Conservation (phyloP, 2,113 vertebrate species). For the Mesoclemmys tuberculata region DNA sequence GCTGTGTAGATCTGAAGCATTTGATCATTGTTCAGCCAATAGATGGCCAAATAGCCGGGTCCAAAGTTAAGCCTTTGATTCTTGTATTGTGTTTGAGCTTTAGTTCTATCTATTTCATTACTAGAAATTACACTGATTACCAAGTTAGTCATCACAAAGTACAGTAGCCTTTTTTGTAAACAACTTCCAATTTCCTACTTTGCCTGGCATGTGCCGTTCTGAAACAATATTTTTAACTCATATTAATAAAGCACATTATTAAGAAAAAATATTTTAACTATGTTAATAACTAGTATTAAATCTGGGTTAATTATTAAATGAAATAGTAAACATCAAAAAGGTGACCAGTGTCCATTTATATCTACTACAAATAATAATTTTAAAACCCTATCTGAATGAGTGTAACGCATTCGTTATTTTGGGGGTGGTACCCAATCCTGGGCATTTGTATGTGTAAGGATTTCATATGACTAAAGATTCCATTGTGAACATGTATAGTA, state of each 20-base stretch:
- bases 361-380: neutral
- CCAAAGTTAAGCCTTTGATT: neutral
- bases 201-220: neutral
- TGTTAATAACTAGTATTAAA: neutral
- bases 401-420: neutral
- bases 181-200: neutral
- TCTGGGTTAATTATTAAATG: neutral
- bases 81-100: neutral
- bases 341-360: neutral
- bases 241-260: too few relatives aligned
- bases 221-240: neutral
- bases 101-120: neutral
- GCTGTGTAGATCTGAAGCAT: neutral
- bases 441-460: neutral
- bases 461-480: neutral
- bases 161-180: neutral
- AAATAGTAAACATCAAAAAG: neutral
- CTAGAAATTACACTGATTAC: neutral
- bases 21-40: neutral
- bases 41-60: neutral
- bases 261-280: too few relatives aligned
- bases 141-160: neutral
- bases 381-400: neutral
- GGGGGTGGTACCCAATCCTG: neutral
- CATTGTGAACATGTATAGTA: neutral